Evolutionary conservation across 2,797 vertebrate genomes (phyloP), one percentile per base, ranked within the genome.

Genomic region (Malacoraja senta): DNA sequence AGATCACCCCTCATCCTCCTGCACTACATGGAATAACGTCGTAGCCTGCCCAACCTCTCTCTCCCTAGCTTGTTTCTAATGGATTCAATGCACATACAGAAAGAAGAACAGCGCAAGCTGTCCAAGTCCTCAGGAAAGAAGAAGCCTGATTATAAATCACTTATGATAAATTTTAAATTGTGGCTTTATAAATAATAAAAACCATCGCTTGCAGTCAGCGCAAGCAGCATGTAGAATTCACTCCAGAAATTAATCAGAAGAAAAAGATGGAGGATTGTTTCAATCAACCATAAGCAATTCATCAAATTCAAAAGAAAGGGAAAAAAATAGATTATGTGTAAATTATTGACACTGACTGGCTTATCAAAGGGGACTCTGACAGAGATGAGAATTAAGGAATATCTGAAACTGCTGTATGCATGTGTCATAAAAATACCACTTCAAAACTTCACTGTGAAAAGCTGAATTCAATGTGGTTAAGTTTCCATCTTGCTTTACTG

Each of bases 401-500:
- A 88, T 32, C 29, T 65, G 84, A 88, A 61, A 8, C 58, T n/a
- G 61, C 61, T 88, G 32, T 19, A 10, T 21, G 15, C 84, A 35
- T 32, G 8, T 88, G 84, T 88, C 61, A 88, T 65, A 88, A 65
- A 88, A 88, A 65, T 17, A 3, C 19, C n/a, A 88, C 13, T 88
- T 88, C 84, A 88, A 21, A 88, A 35, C n/a, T 88, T 32, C n/a
- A 88, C 8, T 35, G 84, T 35, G 63, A 68, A 86, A 88, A n/a
- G 84, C n/a, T 88, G 63, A 17, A 63, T 68, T 88, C 84, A 88
- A 58, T 26, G 21, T 7, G 19, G 84, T 88, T 88, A 65, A 2
- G n/a, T 68, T 88, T 68, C 9, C 84, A 17, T 88, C 63, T 21
- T 88, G 84, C 63, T 88, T 88, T 88, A 88, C 63, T 35, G 32